Conservation (phyloP, 2,113 vertebrate species). For the Polyodon spathula region DNA sequence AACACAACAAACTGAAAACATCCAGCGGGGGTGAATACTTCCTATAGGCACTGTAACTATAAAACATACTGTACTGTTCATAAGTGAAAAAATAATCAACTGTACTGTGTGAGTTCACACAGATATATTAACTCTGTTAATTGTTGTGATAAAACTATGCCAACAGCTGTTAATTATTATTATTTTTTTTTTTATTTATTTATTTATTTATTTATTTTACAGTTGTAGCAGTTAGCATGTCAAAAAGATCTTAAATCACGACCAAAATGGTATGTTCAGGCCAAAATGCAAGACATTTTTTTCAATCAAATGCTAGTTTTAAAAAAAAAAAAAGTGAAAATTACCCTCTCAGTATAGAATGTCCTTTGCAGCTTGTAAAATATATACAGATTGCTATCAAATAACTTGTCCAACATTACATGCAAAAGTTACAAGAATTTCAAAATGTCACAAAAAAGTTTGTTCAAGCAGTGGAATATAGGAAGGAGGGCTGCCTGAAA, state of each 20-base stretch:
- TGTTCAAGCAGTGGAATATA: background rate
- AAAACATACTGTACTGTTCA: background rate
- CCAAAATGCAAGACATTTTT: conserved; percentile 24
- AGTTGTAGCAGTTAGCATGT: background rate
- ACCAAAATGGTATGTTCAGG: conserved; percentile 33
- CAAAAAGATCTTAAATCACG: background rate
- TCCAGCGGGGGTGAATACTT: too few relatives aligned
- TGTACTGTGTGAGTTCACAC: background rate
- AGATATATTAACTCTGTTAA: background rate
- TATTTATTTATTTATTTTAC: too few relatives aligned
- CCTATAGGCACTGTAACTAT: too few relatives aligned
- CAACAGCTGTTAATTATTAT: background rate
- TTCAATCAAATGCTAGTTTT: conserved; percentile 18
- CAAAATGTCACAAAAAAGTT: background rate
- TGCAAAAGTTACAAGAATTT: conserved; percentile 18
- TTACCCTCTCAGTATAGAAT: conserved; percentile 70
- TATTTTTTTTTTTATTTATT: too few relatives aligned
- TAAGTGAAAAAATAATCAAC: background rate
- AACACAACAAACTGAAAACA: too few relatives aligned
- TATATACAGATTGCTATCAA: conserved; percentile 51
- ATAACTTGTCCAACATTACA: conserved; percentile 23
- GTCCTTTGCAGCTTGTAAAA: conserved; percentile 70
- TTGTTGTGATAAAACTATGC: background rate
- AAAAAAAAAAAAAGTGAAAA: conserved; percentile 29
- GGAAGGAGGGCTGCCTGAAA: background rate